A percentile compares a stretch with the other conserved stretches of the same genome.
Evolutionary conservation across 2,797 vertebrate species (phyloP).

Genomic region (Novumbra hubbsi): DNA sequence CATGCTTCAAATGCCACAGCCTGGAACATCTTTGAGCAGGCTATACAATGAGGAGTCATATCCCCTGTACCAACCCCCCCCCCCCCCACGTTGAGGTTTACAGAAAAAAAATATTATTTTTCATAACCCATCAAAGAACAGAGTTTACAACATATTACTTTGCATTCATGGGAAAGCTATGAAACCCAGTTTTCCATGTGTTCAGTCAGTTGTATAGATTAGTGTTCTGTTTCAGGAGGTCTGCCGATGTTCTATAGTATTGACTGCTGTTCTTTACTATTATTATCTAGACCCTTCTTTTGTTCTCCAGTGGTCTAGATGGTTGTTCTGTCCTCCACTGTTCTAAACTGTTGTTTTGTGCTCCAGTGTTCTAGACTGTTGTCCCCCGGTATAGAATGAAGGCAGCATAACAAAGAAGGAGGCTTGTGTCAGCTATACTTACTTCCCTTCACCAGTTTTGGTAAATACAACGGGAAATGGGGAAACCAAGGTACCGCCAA

Average conservation of each 20-base stretch:
- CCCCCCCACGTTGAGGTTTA: background rate
- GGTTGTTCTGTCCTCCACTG: too few species aligned
- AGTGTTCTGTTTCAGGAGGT: too few species aligned
- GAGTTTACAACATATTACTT: too few species aligned
- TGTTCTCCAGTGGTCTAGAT: background rate
- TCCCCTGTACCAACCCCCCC: constrained; percentile 7
- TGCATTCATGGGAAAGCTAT: too few species aligned
- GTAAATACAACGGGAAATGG: constrained; percentile 72
- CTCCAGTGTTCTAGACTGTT: background rate
- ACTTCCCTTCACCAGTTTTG: constrained; percentile 55
- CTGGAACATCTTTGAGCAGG: constrained; percentile 38
- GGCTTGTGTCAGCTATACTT: constrained; percentile 56
- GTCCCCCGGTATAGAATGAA: background rate
- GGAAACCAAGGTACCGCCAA: constrained; percentile 42
- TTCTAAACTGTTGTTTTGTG: too few species aligned
- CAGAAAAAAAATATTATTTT: too few species aligned
- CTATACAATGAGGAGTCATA: constrained; percentile 36
- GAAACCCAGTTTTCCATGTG: too few species aligned
- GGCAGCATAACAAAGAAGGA: constrained; percentile 21
- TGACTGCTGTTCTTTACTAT: background rate
- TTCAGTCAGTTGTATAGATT: too few species aligned
- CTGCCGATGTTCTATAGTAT: background rate
- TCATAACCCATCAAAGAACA: too few species aligned
- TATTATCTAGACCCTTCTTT: too few species aligned
- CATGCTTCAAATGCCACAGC: constrained; percentile 48